phyloP scores from a whole-genome alignment of 2,888 invertebrate species.

The Anoncus sp. region DNA sequence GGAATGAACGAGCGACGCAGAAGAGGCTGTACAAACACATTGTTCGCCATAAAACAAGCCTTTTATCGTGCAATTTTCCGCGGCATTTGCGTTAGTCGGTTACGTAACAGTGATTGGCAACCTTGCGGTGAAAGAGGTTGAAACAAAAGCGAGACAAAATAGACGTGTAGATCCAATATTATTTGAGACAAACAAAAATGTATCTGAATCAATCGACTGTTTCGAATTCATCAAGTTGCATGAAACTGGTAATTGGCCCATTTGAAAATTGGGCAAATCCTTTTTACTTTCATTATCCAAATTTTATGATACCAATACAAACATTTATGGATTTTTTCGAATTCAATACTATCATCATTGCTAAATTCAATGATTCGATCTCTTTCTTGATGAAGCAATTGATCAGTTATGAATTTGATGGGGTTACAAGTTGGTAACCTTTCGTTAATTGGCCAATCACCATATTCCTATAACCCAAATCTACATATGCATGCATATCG shows the following conservation, averaged over 20 bases:
- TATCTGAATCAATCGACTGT: no score
- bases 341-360: background rate
- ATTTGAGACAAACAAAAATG: no score
- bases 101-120: constrained; percentile 1
- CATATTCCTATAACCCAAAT: background rate
- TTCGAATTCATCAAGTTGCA: no score
- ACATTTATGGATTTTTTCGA: background rate
- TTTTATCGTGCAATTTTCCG: constrained; percentile 47
- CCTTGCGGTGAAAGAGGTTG: background rate
- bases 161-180: background rate
- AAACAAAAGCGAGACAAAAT: no score
- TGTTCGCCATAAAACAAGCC: constrained; percentile 57
- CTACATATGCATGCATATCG: constrained; percentile 20
- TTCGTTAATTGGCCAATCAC: constrained; percentile 4
- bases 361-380: background rate
- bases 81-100: constrained; percentile 10
- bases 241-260: no score
- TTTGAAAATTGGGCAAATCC: no score
- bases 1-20: constrained; percentile 30
- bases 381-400: background rate
- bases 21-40: constrained; percentile 64
- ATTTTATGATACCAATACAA: background rate
- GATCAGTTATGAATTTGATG: background rate
- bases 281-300: background rate
- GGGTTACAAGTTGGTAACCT: background rate